Conservation (phyloP, 2,888 invertebrate genomes). For the Trimorus sp. region DNA sequence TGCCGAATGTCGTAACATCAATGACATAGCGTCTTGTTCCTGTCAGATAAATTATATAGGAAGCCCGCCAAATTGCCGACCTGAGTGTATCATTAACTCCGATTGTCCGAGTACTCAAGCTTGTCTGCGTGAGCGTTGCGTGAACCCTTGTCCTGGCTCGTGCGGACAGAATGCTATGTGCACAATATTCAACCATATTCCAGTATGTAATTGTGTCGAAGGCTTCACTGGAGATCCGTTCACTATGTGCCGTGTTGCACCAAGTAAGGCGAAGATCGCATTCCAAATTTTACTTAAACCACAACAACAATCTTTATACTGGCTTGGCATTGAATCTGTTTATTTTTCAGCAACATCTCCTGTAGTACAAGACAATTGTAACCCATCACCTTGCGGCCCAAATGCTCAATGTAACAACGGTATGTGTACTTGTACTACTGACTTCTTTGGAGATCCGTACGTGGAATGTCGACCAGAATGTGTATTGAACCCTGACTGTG, state of each 20-base stretch:
- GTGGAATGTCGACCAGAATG: conserved; percentile 84
- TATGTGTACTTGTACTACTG: conserved; percentile 77
- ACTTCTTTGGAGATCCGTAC: conserved; percentile 82
- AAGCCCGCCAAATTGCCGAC: conserved; percentile 81
- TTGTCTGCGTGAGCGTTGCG: conserved; percentile 81
- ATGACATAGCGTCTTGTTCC: conserved; percentile 80
- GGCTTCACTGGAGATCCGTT: conserved; percentile 90
- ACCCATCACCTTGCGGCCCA: conserved; percentile 82
- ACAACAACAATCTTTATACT: not conserved
- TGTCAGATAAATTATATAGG: conserved; percentile 81
- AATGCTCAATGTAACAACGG: conserved; percentile 80
- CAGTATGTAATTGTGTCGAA: conserved; percentile 83
- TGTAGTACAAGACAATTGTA: conserved; percentile 77
- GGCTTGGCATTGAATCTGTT: too few relatives aligned
- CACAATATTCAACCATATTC: conserved; percentile 80
- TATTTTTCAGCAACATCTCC: conserved; percentile 68
- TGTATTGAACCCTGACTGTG: conserved; percentile 85
- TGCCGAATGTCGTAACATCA: conserved; percentile 79
- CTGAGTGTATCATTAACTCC: conserved; percentile 81
- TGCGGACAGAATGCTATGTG: conserved; percentile 83
- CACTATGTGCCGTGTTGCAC: conserved; percentile 83
- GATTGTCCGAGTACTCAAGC: conserved; percentile 82
- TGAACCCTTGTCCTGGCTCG: conserved; percentile 82
- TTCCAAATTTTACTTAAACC: not conserved
- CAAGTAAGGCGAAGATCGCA: conserved; percentile 66